phyloP scores from a whole-genome alignment of 2,888 invertebrate genomes.

The Hipparchia sbordonii region DNA sequence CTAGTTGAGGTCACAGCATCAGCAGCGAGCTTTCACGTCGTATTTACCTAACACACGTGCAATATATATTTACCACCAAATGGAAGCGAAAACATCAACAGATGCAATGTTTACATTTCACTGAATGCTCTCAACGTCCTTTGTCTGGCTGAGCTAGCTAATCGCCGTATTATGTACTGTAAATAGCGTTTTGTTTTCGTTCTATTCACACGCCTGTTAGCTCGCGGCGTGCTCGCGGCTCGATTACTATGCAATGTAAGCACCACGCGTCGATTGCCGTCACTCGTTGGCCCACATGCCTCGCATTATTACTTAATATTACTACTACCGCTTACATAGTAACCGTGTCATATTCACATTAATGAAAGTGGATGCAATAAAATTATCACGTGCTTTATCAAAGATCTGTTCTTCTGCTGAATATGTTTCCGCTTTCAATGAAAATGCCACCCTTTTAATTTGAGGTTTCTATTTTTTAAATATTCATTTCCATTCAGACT shows the following conservation, averaged over 20 bases:
- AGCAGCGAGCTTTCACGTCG: slow-evolving; percentile 9
- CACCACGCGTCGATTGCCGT: slow-evolving; percentile 31
- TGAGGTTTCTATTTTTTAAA: no score
- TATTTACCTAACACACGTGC: neutral
- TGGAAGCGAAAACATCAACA: slow-evolving; percentile 16
- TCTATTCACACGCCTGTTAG: slow-evolving; percentile 27
- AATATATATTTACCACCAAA: slow-evolving; percentile 19
- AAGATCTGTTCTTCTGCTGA: no score
- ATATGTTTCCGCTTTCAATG: no score
- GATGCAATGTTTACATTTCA: slow-evolving; percentile 35
- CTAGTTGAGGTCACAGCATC: neutral
- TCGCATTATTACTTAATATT: slow-evolving; percentile 27
- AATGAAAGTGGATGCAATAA: neutral
- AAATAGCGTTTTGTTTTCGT: slow-evolving; percentile 36
- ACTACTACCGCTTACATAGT: slow-evolving; percentile 8
- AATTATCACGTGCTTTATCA: neutral
- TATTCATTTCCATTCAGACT: no score
- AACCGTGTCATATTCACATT: slow-evolving; percentile 11
- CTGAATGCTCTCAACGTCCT: slow-evolving; percentile 30
- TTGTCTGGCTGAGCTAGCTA: slow-evolving; percentile 24
- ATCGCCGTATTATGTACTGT: slow-evolving; percentile 31
- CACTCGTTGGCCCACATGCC: slow-evolving; percentile 36
- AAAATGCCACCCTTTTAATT: no score
- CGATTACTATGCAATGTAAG: slow-evolving; percentile 32
- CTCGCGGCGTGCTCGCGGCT: neutral